Evolutionary conservation across 2,888 invertebrate species (phyloP), one percentile per base, ranked within the genome.

Genomic region (Sycophila texana): DNA sequence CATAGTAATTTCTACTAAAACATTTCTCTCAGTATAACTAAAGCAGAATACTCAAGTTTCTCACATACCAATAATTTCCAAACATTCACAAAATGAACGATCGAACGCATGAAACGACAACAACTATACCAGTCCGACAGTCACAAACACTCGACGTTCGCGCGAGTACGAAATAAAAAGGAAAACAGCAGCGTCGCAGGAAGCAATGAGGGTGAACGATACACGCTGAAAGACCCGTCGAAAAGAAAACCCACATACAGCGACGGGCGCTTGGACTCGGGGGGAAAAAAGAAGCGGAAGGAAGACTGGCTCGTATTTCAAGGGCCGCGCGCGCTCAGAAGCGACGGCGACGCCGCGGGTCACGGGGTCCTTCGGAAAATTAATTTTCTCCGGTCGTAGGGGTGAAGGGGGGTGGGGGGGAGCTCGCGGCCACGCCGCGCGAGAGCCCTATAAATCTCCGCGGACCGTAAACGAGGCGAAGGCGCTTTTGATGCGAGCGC

Each of bases 401-500:
- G 77, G 73, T 55, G 67, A 51, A 58, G 67, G 60, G 22, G 74
- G 57, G 57, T 49, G 76, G 12, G 61, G 30, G 76, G 55, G 57
- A 72, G 55, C 49, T 30, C 30, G 73, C 53, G 63, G 60, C 55
- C 26, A 49, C 60, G 47, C 26, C 30, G 66, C 63, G 76, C 71
- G 73, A 74, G 79, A 63, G 82, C 79, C 77, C 80, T 83, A 83
- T 84, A 84, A 84, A 85, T 84, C 84, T 84, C 81, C 76, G 76
- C 83, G 83, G 83, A 51, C 81, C 83, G 88, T 89, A 89, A 90
- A 90, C 88, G 88, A 87, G 86, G 66, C 20, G 26, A 63, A 73
- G 55, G 66, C 65, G 75, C 77, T 82, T 78, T 79, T 77, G 77
- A 74, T 77, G 80, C 70, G 77, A 68, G 14, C 70, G 61, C 14